These are phyloP conservation scores for Salmo trutta DNA, from an alignment of 2,797 vertebrate species.

Conservation along the genomic window DNA sequence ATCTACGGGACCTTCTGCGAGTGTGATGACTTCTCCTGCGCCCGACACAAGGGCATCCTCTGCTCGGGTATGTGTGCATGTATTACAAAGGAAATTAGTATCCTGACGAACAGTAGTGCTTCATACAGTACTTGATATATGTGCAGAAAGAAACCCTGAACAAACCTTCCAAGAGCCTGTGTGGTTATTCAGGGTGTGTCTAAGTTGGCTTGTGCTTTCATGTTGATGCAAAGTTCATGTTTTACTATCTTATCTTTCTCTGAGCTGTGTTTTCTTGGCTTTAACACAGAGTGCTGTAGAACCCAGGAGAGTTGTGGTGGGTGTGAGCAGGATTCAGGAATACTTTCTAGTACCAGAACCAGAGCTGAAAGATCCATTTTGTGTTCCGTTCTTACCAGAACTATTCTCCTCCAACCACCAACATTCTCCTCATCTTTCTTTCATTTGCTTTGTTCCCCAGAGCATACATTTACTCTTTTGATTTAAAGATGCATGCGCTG, in stretches of 20 bases:
- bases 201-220: too few relatives aligned
- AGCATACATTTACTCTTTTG: not conserved
- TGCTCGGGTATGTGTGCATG: conserved; percentile 86
- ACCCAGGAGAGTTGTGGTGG: not conserved
- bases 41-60: conserved; percentile 92
- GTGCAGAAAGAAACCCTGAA: too few relatives aligned
- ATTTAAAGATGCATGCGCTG: conserved; percentile 18
- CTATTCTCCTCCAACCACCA: not conserved
- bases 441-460: not conserved
- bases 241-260: conserved; percentile 5
- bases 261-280: not conserved
- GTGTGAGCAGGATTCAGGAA: not conserved
- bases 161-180: too few relatives aligned
- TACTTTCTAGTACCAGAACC: not conserved
- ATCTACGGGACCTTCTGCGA: conserved; percentile 97
- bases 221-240: conserved; percentile 11
- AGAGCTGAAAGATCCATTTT: not conserved
- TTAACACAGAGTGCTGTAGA: not conserved
- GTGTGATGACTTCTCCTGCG: conserved; percentile 97
- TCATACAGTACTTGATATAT: too few relatives aligned
- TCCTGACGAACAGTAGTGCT: too few relatives aligned
- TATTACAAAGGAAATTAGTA: too few relatives aligned
- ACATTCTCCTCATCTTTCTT: not conserved
- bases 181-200: too few relatives aligned
- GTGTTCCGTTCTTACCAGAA: not conserved